A percentile compares a stretch with the other conserved stretches of the same genome.
phyloP scores from a whole-genome alignment of 2,113 vertebrate genomes.

The Silurus meridionalis region DNA sequence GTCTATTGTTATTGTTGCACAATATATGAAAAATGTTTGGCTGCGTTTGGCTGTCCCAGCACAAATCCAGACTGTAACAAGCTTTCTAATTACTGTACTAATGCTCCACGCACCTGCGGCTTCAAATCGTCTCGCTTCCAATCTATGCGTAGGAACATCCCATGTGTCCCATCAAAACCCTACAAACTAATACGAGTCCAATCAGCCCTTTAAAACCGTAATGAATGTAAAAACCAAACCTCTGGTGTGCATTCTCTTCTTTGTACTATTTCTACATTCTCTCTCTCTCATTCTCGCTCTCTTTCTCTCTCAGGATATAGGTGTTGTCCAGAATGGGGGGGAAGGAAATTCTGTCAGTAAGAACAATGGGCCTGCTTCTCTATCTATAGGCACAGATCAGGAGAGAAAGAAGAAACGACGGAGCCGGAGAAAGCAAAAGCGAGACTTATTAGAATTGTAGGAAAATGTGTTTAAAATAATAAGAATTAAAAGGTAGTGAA shows the following conservation, averaged over 20 bases:
- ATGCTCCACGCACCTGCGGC: background rate
- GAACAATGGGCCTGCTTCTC: slow-evolving; percentile 80
- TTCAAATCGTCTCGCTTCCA: background rate
- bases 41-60: background rate
- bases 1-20: background rate
- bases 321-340: slow-evolving; percentile 81
- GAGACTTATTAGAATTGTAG: slow-evolving; percentile 13
- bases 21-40: background rate
- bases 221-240: background rate
- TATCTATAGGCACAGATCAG: slow-evolving; percentile 76
- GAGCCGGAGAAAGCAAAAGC: slow-evolving; percentile 47
- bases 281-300: slow-evolving; percentile 48
- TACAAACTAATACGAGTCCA: background rate
- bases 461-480: slow-evolving; percentile 25
- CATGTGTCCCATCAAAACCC: background rate
- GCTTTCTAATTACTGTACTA: background rate
- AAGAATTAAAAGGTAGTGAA: too few species aligned
- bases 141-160: background rate
- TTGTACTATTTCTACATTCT: background rate
- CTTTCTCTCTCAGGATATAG: slow-evolving; percentile 77
- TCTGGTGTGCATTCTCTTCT: background rate
- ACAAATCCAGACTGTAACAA: background rate
- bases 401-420: slow-evolving; percentile 53
- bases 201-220: background rate
- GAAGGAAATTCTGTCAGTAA: slow-evolving; percentile 83